Base-by-base conservation (phyloP, 2,113 vertebrate species). In the Thermophis baileyi region DNA sequence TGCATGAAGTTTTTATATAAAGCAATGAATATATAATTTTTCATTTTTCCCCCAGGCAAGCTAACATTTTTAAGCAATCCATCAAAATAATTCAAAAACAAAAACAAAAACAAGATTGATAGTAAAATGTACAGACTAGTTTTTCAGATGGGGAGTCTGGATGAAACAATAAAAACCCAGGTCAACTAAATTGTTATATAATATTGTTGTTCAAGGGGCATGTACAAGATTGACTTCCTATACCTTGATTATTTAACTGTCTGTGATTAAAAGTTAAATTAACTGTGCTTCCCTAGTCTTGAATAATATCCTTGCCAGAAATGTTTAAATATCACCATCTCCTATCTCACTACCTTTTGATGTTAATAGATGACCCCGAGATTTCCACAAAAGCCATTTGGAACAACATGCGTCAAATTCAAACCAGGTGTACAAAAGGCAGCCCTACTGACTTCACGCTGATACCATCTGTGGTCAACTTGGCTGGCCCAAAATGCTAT, bases 391-490 rank as follows among this genome's bases (percentile, higher is more conserved):
- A 27, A 40, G 6, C 22, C 57, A 90, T 95, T 69, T 94, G 44
- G 94, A 94, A 91, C 88, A 93, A 30, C 14, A 44, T 47, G 94
- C 0, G 4, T 20, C 90, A 95, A 96, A 97, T 95, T 94, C 60
- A 95, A 96, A 96, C 54, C 94, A 96, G 91, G 91, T 87, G 55
- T 96, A 93, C 87, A 91, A 25, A 50, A 95, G 27, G 7, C 20
- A 92, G 69, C 20, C 44, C 3, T 53, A 57, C 57, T 89, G 30
- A 91, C 47, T 93, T 53, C 8, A 55, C 89, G n/a, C 49, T 94
- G 93, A 94, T 88, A 51, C 94, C 95, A 94, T 94, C 90, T 95
- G 96, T 92, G 89, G 55, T 93, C 87, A 92, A 95, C 96, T 94
- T 95, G 47, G 44, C 18, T 91, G 49, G 30, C 44, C 3, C 40